Percentiles rank a stretch among this genome's conserved stretches.
Evolutionary conservation across 1,140 invertebrate species (phyloP).

Genomic region (Chironomus striatipennis): DNA sequence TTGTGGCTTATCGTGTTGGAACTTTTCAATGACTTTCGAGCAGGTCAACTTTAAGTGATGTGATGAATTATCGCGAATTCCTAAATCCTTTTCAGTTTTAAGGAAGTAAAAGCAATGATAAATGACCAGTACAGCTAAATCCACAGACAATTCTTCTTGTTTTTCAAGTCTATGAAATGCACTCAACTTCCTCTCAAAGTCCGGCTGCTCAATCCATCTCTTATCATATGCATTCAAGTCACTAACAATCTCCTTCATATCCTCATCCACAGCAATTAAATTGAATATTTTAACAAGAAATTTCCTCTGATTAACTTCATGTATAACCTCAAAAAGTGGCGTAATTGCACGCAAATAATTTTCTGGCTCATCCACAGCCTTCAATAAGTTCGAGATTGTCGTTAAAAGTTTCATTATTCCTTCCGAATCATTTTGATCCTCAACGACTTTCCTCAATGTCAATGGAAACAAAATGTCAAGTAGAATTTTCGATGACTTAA

Average conservation of each 20-base stretch:
- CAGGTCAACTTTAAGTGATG: constrained; percentile 60
- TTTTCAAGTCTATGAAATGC: constrained; percentile 54
- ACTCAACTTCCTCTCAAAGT: constrained; percentile 71
- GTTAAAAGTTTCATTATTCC: constrained; percentile 53
- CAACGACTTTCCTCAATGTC: constrained; percentile 51
- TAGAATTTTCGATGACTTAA: constrained; percentile 56
- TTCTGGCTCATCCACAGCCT: constrained; percentile 54
- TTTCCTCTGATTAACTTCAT: constrained; percentile 51
- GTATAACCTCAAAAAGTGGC: constrained; percentile 54
- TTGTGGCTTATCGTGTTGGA: constrained; percentile 41
- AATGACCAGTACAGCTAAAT: constrained; percentile 62
- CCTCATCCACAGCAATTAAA: constrained; percentile 44
- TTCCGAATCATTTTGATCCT: constrained; percentile 36
- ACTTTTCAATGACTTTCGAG: constrained; percentile 47
- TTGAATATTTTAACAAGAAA: constrained; percentile 50
- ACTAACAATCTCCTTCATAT: constrained; percentile 45
- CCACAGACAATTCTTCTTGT: constrained; percentile 46
- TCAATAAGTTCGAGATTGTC: constrained; percentile 64
- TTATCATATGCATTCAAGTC: constrained; percentile 80
- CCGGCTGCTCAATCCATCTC: constrained; percentile 83
- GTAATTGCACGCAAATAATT: constrained; percentile 56
- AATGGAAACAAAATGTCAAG: constrained; percentile 65
- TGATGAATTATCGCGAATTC: constrained; percentile 68
- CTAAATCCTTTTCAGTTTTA: constrained; percentile 68
- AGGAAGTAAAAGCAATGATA: constrained; percentile 77